Base-by-base conservation (phyloP, 2,113 vertebrate species). In the Plectropomus leopardus region DNA sequence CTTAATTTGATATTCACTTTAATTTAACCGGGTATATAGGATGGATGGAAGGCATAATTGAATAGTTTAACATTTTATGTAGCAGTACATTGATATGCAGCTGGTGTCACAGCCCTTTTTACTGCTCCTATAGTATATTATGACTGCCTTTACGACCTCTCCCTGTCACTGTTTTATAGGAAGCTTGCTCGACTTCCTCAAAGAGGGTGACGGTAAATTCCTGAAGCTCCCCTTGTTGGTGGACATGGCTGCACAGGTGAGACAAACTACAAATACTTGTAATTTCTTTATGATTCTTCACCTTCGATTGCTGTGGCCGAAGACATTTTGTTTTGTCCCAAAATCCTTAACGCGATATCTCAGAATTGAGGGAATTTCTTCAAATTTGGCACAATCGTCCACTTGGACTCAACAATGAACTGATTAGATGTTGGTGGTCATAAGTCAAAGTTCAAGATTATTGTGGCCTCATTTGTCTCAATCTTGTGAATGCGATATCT, bases 161-260 rank as follows among this genome's bases (percentile, higher is more conserved):
- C 51, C 0, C 7, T 51, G 24, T 74, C 15, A 3, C 78, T 16
- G 93, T 61, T 93, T 80, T 89, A 55, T 78, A 99, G 98, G 98
- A 80, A 99, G 98, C 91, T 94, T 98, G 80, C 89, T 98, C 44
- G 97, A 98, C 89, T 98, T 98, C 91, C 95, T 99, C 76, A 99
- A 98, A 91, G 97, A 99, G 88, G 97, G 97, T 50, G 97, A 99
- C 65, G 97, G 98, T n/a, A 98, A 97, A 73, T 97, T 96, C 92
- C 93, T 99, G 87, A 98, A 98, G 83, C 96, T 99, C 50, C 96
- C 97, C 24, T 93, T 98, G 32, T 90, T 99, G 82, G 97, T 99
- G 4, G 98, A 99, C 88, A 99, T 99, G 98, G 97, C 97, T 89
- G 97, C 97, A 84, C 97, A 99, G 96, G 98, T 99, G 94, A 82